phyloP scores from a whole-genome alignment of 2,888 invertebrate genomes.

The Oligia latruncula region DNA sequence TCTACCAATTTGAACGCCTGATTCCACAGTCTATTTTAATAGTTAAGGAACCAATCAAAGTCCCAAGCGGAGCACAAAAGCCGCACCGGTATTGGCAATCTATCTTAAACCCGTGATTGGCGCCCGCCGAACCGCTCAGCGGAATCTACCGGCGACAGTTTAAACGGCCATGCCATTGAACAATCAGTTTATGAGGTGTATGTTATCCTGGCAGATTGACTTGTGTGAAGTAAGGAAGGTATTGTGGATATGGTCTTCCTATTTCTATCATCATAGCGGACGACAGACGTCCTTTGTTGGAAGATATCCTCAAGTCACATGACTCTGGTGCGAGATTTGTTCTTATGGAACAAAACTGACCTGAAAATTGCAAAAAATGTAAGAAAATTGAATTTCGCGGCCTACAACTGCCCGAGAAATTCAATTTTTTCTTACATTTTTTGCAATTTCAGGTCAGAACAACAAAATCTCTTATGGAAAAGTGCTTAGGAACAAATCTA shows the following conservation, averaged over 20 bases:
- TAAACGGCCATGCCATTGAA: conserved; percentile 66
- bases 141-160: conserved; percentile 69
- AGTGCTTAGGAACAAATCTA: too few relatives aligned
- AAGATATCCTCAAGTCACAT: not conserved
- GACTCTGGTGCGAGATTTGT: too few relatives aligned
- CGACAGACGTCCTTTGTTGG: not conserved
- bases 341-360: too few relatives aligned
- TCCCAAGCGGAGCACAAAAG: conserved; percentile 53
- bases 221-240: conserved; percentile 26
- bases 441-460: too few relatives aligned
- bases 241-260: not conserved
- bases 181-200: conserved; percentile 59
- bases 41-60: conserved; percentile 20
- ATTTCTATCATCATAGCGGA: not conserved
- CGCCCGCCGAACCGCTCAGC: conserved; percentile 63
- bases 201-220: conserved; percentile 13
- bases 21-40: not conserved
- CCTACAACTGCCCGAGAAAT: too few relatives aligned
- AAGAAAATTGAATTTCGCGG: too few relatives aligned
- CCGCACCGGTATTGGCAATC: conserved; percentile 69
- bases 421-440: too few relatives aligned
- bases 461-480: too few relatives aligned
- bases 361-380: too few relatives aligned
- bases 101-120: conserved; percentile 75
- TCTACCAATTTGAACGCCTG: not conserved